Evolutionary conservation across 2,888 invertebrate species (phyloP).

Genomic region (Tenthredo scrophulariae): DNA sequence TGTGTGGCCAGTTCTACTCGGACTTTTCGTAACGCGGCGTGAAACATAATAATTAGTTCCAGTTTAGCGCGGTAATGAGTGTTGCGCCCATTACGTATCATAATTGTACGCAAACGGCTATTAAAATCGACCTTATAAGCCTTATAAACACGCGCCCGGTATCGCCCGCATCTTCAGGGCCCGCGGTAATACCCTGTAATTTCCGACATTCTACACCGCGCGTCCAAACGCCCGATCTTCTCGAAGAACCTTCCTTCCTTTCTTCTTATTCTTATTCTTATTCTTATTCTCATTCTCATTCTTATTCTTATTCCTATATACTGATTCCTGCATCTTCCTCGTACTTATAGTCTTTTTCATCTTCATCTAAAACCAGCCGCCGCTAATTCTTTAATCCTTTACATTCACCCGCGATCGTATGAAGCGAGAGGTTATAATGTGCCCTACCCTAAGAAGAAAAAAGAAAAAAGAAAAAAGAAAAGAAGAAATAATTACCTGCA

Average conservation of each 20-base stretch:
- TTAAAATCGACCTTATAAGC: constrained; percentile 73
- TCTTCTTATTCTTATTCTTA: neutral
- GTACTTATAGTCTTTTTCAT: neutral
- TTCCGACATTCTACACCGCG: constrained; percentile 72
- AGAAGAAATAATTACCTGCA: neutral
- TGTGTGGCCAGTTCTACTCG: constrained; percentile 45
- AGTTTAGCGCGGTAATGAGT: constrained; percentile 68
- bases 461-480: neutral
- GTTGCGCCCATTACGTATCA: constrained; percentile 66
- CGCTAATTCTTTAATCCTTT: constrained; percentile 22
- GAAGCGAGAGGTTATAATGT: neutral
- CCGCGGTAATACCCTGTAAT: constrained; percentile 75
- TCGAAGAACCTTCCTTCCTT: neutral
- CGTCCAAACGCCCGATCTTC: constrained; percentile 30
- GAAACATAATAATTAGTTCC: constrained; percentile 70
- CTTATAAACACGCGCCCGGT: constrained; percentile 68
- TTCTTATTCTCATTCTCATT: neutral
- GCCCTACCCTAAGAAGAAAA: neutral
- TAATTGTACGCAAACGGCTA: constrained; percentile 71
- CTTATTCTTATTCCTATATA: neutral
- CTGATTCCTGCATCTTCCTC: neutral
- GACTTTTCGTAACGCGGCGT: constrained; percentile 65
- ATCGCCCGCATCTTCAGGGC: constrained; percentile 65
- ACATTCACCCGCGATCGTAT: neutral
- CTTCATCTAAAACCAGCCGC: constrained; percentile 6